Evolutionary conservation across 2,888 invertebrate genomes (phyloP).

Genomic region (Didymodactylos carnosus): DNA sequence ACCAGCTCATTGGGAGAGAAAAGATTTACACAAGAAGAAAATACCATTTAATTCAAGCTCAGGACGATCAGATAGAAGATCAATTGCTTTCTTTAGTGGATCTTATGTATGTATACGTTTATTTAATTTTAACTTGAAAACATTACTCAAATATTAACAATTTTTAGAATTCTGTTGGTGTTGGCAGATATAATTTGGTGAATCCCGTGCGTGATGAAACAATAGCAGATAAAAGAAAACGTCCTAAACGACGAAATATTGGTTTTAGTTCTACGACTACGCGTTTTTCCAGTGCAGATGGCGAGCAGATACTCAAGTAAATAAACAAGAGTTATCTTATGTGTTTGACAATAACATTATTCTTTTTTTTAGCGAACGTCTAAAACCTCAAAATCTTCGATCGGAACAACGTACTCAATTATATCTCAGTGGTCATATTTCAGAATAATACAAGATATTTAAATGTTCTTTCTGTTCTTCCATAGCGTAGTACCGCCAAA

Average conservation of each 20-base stretch:
- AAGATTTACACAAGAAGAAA: background rate
- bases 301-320: background rate
- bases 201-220: background rate
- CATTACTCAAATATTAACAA: too few species aligned
- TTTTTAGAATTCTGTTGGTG: background rate
- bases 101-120: background rate
- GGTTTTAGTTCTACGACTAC: background rate
- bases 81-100: background rate
- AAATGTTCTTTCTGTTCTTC: too few species aligned
- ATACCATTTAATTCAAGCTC: background rate
- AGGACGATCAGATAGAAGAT: background rate
- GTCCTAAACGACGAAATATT: background rate
- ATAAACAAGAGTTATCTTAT: background rate
- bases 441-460: background rate
- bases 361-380: background rate
- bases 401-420: background rate
- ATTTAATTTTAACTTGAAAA: background rate
- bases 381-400: background rate
- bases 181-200: conserved; percentile 6
- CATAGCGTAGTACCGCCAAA: too few species aligned
- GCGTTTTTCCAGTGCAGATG: background rate
- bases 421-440: background rate
- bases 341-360: background rate
- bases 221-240: background rate
- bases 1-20: background rate